Base-by-base conservation (phyloP, 2,888 invertebrate species). In the Corbicula japonica region DNA sequence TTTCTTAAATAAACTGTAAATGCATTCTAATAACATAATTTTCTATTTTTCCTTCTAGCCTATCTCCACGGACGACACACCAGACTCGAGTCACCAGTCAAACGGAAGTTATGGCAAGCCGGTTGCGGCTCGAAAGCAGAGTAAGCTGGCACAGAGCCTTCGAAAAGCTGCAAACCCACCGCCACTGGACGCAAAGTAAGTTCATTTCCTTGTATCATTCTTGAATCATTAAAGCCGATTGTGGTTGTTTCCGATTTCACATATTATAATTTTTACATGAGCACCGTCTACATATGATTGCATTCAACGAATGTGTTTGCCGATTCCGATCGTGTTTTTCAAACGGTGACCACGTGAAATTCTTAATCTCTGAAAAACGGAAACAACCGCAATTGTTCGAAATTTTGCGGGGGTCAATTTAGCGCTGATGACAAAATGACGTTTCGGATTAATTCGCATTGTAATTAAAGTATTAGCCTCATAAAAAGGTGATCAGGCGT, bases 181-280 rank as follows among this genome's bases (percentile, higher is more conserved):
- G 2, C 56, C 56, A 4, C 41, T 69, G 32, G 68, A 69, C 68
- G 18, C 41, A 44, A 46, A 58, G 68, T 69, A 69, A 56, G 63
- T 61, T 12, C 32, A 56, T 21, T 12, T 35, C 12, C 30, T 34
- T 10, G 1, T 32, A 1, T 34, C 3, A n/a, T 35, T 8, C 48
- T 3, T 60, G 5, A 18, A n/a, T 60, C 35, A n/a, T 35, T 34
- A 35, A 21, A 15, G 6, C 26, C 1, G 18, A 10, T n/a, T 12
- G 8, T 48, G 21, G 10, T n/a, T n/a, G 10, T n/a, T n/a, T 18
- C 8, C 21, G 10, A 15, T 12, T 6, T 12, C 15, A 48, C 8
- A 6, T 12, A 48, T 21, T n/a, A 48, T n/a, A n/a, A 6, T 21
- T 18, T 6, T 12, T 5, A 21, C 21, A n/a, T n/a, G 5, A 21